Evolutionary conservation across 2,113 vertebrate genomes (phyloP).

Genomic region (Pseudorhombus dupliciocellatus): DNA sequence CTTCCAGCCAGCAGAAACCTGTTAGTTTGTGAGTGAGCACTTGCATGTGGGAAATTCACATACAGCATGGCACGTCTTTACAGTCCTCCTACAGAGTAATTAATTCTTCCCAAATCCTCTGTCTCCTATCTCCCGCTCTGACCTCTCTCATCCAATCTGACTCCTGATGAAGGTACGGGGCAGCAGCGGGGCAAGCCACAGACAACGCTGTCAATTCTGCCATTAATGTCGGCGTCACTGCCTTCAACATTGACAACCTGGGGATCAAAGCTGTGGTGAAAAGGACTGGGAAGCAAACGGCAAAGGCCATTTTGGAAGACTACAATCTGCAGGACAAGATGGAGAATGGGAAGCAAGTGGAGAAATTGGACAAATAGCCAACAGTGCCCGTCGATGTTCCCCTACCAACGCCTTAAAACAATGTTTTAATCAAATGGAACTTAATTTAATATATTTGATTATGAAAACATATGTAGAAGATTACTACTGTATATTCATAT

Average conservation of each 20-base stretch:
- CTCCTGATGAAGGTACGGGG: slow-evolving; percentile 88
- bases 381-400: background rate
- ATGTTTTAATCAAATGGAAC: slow-evolving; percentile 43
- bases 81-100: slow-evolving; percentile 25
- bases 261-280: slow-evolving; percentile 96
- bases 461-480: slow-evolving; percentile 44
- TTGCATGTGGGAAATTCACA: slow-evolving; percentile 52
- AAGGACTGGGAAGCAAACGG: slow-evolving; percentile 91
- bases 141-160: slow-evolving; percentile 48
- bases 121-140: slow-evolving; percentile 12
- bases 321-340: slow-evolving; percentile 84
- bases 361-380: slow-evolving; percentile 65
- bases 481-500: slow-evolving; percentile 41
- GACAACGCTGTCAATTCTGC: slow-evolving; percentile 92
- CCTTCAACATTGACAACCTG: slow-evolving; percentile 94
- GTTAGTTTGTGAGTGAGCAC: slow-evolving; percentile 2
- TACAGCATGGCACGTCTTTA: slow-evolving; percentile 29
- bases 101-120: slow-evolving; percentile 20
- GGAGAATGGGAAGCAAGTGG: slow-evolving; percentile 56
- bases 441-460: slow-evolving; percentile 64
- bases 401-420: slow-evolving; percentile 63
- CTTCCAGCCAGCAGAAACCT: background rate
- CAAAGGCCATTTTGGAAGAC: slow-evolving; percentile 90
- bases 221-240: slow-evolving; percentile 92
- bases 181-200: slow-evolving; percentile 90